A percentile compares a stretch with the other conserved stretches of the same genome.
phyloP scores from a whole-genome alignment of 2,113 vertebrate species.

The Mormyrus lacerda region DNA sequence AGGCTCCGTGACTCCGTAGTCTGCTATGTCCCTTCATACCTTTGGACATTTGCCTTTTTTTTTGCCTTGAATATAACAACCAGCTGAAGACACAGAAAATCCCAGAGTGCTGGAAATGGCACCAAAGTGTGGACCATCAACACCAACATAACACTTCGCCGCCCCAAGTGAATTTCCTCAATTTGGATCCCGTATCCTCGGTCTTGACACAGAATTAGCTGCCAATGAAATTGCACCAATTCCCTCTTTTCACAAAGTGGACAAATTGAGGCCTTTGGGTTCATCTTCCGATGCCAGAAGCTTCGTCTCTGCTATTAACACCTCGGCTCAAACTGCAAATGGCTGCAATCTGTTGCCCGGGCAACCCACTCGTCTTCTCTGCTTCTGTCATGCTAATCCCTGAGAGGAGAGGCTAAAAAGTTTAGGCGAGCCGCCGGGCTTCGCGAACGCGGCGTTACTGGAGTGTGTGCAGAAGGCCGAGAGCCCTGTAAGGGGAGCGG shows the following conservation, averaged over 20 bases:
- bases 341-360: conserved; percentile 58
- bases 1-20: too few species aligned
- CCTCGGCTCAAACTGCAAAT: conserved; percentile 57
- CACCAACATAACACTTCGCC: conserved; percentile 26
- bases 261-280: conserved; percentile 43
- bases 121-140: conserved; percentile 20
- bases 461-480: conserved; percentile 24
- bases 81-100: background rate
- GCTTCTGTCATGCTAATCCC: conserved; percentile 58
- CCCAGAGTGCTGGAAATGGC: conserved; percentile 12
- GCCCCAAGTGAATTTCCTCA: conserved; percentile 21
- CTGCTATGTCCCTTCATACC: background rate
- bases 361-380: conserved; percentile 56
- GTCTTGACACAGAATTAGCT: conserved; percentile 26
- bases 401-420: conserved; percentile 50
- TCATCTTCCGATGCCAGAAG: conserved; percentile 47
- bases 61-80: background rate
- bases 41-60: background rate
- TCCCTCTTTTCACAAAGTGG: conserved; percentile 34
- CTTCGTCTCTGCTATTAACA: conserved; percentile 51
- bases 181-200: conserved; percentile 15
- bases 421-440: conserved; percentile 47
- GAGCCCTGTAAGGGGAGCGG: background rate
- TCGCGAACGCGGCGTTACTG: conserved; percentile 40
- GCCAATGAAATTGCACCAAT: conserved; percentile 28